These are phyloP conservation scores for Willisornis vidua DNA, from an alignment of 2,113 vertebrate genomes.

Conservation along the genomic window DNA sequence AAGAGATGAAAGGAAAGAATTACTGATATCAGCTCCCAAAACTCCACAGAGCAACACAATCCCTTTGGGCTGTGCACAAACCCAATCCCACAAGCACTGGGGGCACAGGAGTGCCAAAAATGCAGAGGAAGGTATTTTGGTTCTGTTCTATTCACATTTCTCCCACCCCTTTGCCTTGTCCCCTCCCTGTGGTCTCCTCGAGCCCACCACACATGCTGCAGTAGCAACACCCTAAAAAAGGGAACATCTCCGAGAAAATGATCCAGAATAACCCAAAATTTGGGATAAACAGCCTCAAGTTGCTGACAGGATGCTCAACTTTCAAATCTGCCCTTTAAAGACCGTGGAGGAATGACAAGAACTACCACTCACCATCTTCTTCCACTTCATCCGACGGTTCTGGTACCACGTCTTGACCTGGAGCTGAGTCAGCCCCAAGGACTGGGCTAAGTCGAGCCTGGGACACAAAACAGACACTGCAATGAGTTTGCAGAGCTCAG, in stretches of 20 bases:
- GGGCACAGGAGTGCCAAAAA: not conserved
- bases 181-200: not conserved
- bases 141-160: not conserved
- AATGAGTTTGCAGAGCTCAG: not conserved
- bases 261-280: not conserved
- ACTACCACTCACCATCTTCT: constrained; percentile 90
- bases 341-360: not conserved
- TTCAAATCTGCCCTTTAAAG: not conserved
- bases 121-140: not conserved
- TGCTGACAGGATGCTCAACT: not conserved
- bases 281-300: not conserved
- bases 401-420: constrained; percentile 99
- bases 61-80: not conserved
- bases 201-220: not conserved
- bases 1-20: not conserved
- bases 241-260: not conserved
- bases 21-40: not conserved
- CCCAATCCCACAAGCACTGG: not conserved
- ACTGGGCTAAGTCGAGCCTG: constrained; percentile 95
- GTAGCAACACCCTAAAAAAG: not conserved
- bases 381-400: constrained; percentile 99
- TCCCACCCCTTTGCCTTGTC: not conserved
- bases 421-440: constrained; percentile 94
- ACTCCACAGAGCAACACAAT: not conserved
- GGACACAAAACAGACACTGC: constrained; percentile 2